Evolutionary conservation across 2,888 invertebrate species (phyloP), one percentile per base, ranked within the genome.

Genomic region (Mellilla xanthometata): DNA sequence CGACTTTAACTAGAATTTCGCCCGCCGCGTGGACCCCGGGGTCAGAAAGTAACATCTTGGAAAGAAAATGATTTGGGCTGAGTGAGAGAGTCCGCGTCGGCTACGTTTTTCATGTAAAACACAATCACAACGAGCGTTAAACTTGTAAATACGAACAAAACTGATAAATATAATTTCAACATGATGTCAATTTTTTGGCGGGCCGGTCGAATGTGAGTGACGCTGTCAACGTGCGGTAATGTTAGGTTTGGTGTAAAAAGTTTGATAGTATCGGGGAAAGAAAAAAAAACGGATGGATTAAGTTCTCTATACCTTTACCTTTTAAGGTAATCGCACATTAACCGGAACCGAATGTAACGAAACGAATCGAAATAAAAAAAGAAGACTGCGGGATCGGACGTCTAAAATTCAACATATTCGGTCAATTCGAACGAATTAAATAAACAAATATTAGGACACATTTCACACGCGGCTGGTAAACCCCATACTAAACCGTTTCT

Each of bases 21-120:
- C 62, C 73, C 12, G 39, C 49, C 0, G 65, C 66, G 19, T 56
- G 56, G 6, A 77, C 54, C 0, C 77, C 81, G 0, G 80, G 58
- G 9, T 85, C 87, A 0, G 86, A 71, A 0, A 87, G 75, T 19
- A 87, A 54, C 88, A 89, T 88, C 12, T 65, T 49, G 1, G 7
- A 10, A 1, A 6, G 15, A 12, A 2, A 15, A 10, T 11, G n/a
- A 8, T 1, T 15, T 35, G 0, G 2, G 34, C 1, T 29, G 10
- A 5, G 4, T 24, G 4, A 6, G 15, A 19, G 3, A 5, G 4
- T 24, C 24, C 1, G 24, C 24, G n/a, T 7, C n/a, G 11, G 10
- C 4, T 22, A 5, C 5, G 4, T 11, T 13, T 8, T 28, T 9
- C 9, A 33, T 13, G 39, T 55, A 60, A 34, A 78, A 57, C 1